phyloP scores from a whole-genome alignment of 2,113 vertebrate species.

The Perca flavescens region DNA sequence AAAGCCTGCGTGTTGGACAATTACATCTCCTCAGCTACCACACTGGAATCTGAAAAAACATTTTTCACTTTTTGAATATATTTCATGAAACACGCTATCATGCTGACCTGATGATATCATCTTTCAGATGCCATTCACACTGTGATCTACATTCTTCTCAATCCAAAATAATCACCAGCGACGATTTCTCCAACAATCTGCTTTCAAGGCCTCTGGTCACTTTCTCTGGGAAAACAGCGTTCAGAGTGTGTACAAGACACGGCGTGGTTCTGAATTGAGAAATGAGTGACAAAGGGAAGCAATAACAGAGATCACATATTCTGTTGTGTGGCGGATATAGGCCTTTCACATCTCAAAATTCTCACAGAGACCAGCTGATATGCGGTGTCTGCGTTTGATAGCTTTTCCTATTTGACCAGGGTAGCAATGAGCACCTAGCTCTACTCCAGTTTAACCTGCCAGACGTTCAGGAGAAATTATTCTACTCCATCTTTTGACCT shows the following conservation, averaged over 20 bases:
- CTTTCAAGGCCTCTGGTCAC: slow-evolving; percentile 16
- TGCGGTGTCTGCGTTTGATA: slow-evolving; percentile 52
- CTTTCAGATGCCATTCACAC: neutral
- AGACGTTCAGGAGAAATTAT: slow-evolving; percentile 44
- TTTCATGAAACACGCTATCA: neutral
- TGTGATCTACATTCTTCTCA: neutral
- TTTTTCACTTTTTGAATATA: neutral
- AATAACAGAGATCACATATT: slow-evolving; percentile 44
- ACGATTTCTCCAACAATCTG: slow-evolving; percentile 1
- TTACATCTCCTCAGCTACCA: slow-evolving; percentile 13
- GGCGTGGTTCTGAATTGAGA: slow-evolving; percentile 50
- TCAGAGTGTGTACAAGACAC: neutral
- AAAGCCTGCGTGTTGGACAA: neutral
- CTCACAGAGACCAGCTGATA: no score
- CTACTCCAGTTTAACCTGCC: slow-evolving; percentile 43
- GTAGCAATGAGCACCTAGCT: slow-evolving; percentile 54
- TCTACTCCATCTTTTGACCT: slow-evolving; percentile 52
- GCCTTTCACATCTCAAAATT: slow-evolving; percentile 52
- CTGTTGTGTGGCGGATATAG: slow-evolving; percentile 32
- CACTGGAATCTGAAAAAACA: neutral
- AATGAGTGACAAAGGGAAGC: slow-evolving; percentile 55
- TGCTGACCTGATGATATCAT: neutral
- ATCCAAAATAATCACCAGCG: slow-evolving; percentile 6
- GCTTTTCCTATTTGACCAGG: slow-evolving; percentile 45
- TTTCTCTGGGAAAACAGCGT: neutral